phyloP scores from a whole-genome alignment of 2,888 invertebrate genomes.

The Lithophane ornitopus region DNA sequence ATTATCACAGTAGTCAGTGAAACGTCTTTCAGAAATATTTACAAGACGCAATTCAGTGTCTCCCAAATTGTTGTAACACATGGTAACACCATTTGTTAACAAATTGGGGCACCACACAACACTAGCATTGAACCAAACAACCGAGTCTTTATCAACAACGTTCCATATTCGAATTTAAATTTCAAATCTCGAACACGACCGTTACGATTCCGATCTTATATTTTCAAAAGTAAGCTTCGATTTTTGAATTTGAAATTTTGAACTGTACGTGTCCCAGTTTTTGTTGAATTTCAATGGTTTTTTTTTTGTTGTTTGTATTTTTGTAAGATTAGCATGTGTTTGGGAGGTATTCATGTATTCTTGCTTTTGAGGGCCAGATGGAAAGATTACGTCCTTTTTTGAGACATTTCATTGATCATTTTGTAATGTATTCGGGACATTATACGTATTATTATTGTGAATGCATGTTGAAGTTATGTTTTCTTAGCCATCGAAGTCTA shows the following conservation, averaged over 20 bases:
- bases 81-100: constrained; percentile 50
- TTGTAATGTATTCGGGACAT: constrained; percentile 31
- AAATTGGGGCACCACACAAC: constrained; percentile 57
- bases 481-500: background rate
- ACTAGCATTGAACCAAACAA: constrained; percentile 56
- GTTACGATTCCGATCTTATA: constrained; percentile 59
- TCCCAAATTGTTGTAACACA: constrained; percentile 1
- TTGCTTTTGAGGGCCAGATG: constrained; percentile 33
- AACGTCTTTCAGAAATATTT: background rate
- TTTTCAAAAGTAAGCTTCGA: constrained; percentile 41
- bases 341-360: constrained; percentile 52
- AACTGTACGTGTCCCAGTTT: constrained; percentile 53
- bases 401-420: constrained; percentile 33
- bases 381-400: constrained; percentile 28
- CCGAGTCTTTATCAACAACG: constrained; percentile 62
- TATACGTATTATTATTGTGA: background rate
- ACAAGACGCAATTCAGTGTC: background rate
- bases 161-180: constrained; percentile 68
- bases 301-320: constrained; percentile 46
- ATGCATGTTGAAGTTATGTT: constrained; percentile 23
- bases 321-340: constrained; percentile 35
- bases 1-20: background rate
- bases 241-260: constrained; percentile 57
- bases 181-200: constrained; percentile 59
- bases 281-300: constrained; percentile 55